These are phyloP conservation scores for Meteorus sp. DNA, from an alignment of 1,140 invertebrate species.

Conservation along the genomic window DNA sequence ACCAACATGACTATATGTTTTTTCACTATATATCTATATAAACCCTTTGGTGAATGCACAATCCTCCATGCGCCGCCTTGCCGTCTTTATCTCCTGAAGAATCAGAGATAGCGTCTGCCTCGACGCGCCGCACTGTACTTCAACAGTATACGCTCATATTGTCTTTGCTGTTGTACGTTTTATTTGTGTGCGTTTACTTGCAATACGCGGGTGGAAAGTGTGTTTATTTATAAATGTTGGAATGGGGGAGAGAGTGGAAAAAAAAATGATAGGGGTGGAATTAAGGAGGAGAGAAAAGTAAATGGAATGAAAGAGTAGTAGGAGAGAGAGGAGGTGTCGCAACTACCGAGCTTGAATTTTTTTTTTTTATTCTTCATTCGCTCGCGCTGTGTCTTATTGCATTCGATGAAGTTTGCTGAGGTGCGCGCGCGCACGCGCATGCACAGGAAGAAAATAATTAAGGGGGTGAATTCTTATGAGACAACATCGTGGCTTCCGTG, in stretches of 20 bases:
- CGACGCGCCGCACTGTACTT: too few species aligned
- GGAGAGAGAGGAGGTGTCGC: neutral
- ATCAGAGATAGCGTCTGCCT: conserved; percentile 53
- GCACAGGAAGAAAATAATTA: conserved; percentile 18
- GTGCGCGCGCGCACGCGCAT: too few species aligned
- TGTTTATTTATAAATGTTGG: neutral
- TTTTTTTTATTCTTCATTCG: too few species aligned
- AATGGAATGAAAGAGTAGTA: conserved; percentile 18
- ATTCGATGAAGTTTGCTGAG: conserved; percentile 9
- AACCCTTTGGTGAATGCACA: conserved; percentile 36
- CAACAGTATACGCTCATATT: conserved; percentile 54
- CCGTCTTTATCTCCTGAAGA: conserved; percentile 49
- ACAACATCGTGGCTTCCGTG: conserved; percentile 6
- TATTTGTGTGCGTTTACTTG: too few species aligned
- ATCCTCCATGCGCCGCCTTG: conserved; percentile 35
- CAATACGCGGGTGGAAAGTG: conserved; percentile 8
- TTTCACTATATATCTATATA: too few species aligned
- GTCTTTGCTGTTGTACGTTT: conserved; percentile 32
- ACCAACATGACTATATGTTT: too few species aligned
- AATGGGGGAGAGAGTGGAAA: conserved; percentile 34
- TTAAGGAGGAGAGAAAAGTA: neutral
- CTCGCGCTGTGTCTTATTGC: too few species aligned
- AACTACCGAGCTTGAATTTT: too few species aligned
- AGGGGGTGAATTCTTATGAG: conserved; percentile 21
- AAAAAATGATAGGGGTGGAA: too few species aligned